A percentile compares a stretch with the other conserved stretches of the same genome.
Evolutionary conservation across 2,888 invertebrate species (phyloP).

Genomic region (Teleogryllus oceanicus): DNA sequence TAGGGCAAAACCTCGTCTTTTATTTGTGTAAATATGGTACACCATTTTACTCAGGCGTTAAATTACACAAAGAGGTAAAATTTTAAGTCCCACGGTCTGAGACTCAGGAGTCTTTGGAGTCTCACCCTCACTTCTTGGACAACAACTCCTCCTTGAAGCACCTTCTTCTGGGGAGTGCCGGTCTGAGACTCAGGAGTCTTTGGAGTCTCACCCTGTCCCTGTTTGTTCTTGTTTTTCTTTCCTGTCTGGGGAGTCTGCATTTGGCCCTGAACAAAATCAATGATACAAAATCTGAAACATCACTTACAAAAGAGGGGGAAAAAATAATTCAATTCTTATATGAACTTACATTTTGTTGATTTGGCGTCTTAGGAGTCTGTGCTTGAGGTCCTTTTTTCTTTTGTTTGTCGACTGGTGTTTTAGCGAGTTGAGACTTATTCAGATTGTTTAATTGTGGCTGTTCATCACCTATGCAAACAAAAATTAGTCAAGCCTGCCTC

Average conservation of each 20-base stretch:
- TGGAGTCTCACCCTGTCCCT: conserved; percentile 41
- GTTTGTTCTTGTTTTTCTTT: conserved; percentile 41
- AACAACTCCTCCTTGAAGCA: conserved; percentile 71
- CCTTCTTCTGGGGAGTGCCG: conserved; percentile 49
- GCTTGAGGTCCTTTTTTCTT: conserved; percentile 18
- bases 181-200: conserved; percentile 35
- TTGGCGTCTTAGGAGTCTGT: conserved; percentile 32
- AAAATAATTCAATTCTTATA: too few species aligned
- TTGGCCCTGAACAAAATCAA: conserved; percentile 34
- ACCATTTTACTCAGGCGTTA: too few species aligned
- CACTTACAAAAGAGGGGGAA: too few species aligned
- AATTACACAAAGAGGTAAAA: too few species aligned
- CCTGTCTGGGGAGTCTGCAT: conserved; percentile 37
- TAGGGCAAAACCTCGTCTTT: too few species aligned
- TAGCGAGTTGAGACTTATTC: background rate
- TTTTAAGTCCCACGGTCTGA: too few species aligned
- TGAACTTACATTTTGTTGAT: conserved; percentile 25
- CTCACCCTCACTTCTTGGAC: conserved; percentile 78
- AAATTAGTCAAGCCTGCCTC: too few species aligned
- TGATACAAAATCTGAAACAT: too few species aligned
- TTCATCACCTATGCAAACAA: too few species aligned
- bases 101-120: too few species aligned
- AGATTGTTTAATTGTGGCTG: too few species aligned
- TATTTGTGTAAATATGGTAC: too few species aligned
- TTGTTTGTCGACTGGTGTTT: conserved; percentile 22